Evolutionary conservation across 1,140 invertebrate species (phyloP), one percentile per base, ranked within the genome.

Genomic region (Aphaenogaster floridana): DNA sequence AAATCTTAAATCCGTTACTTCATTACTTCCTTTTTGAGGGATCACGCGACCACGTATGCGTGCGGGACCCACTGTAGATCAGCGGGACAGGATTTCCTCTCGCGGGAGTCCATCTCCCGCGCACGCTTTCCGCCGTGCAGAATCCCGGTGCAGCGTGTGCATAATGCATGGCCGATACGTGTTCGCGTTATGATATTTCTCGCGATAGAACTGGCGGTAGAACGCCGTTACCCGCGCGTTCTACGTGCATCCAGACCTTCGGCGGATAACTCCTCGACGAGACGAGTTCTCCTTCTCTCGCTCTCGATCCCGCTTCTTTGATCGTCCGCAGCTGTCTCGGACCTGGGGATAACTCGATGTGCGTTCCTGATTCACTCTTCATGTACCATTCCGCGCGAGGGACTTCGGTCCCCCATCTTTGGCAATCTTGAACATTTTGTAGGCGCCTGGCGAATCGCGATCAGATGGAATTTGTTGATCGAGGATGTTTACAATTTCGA

Each of bases 121-220:
- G 2, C 52, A 4, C 79, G 52, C 4, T 9, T 80, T 39, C 48
- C 66, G 48, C 39, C 76, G 48, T 52, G 69, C 21, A 63, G 86
- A 88, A 89, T 91, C 79, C 79, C 17, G 85, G 28, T 88, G 83
- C 87, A 84, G 64, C 85, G 83, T 72, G 91, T 91, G 91, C 92
- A 92, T 92, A 91, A 93, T 90, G 92, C 89, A 91, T 92, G 72
- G 42, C 88, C 83, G 88, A 91, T 90, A 89, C 88, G 88, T 88
- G 88, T 85, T 72, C 66, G 88, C 88, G 88, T 92, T 92, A 88
- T 88, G 89, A 93, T 92, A 92, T 88, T 89, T 92, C 89, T 92
- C 88, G 88, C 68, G 87, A 86, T 52, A 45, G 74, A 45, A 34
- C 34, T 69, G 69, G 78, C 61, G 54, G 83, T 71, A 84, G 89